Conservation (phyloP, 2,888 invertebrate species). For the Apeira syringaria region DNA sequence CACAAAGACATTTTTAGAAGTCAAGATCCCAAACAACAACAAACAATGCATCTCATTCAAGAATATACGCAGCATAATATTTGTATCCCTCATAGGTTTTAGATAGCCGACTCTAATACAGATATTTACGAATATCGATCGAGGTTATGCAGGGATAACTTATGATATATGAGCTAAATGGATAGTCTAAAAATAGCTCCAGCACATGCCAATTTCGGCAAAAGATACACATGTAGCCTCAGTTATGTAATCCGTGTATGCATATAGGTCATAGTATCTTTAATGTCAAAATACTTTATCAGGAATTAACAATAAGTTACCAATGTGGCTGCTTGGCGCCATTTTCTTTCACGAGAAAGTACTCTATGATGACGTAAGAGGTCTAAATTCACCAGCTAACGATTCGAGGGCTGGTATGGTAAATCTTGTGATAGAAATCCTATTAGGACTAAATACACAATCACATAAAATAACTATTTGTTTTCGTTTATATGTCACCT, state of each 20-base stretch:
- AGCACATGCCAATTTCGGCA: slow-evolving; percentile 62
- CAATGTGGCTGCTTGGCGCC: slow-evolving; percentile 69
- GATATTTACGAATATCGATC: slow-evolving; percentile 44
- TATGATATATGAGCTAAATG: slow-evolving; percentile 46
- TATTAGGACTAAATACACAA: too few species aligned
- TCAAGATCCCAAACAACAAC: slow-evolving; percentile 57
- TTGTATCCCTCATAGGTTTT: too few species aligned
- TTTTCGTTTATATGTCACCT: slow-evolving; percentile 80
- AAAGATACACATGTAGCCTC: slow-evolving; percentile 5
- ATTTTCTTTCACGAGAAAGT: slow-evolving; percentile 73
- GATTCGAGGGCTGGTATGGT: slow-evolving; percentile 25
- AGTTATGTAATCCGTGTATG: slow-evolving; percentile 28
- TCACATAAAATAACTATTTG: slow-evolving; percentile 64
- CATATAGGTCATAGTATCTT: slow-evolving; percentile 1
- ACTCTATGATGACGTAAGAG: slow-evolving; percentile 74
- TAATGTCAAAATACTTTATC: not conserved
- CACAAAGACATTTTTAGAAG: slow-evolving; percentile 73
- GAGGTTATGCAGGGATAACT: slow-evolving; percentile 39
- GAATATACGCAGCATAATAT: too few species aligned
- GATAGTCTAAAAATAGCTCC: slow-evolving; percentile 69
- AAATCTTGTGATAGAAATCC: too few species aligned
- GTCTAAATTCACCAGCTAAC: slow-evolving; percentile 47
- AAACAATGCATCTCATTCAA: slow-evolving; percentile 45
- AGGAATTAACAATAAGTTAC: slow-evolving; percentile 34
- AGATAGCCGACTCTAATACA: not conserved